Percentiles rank a stretch among this genome's conserved stretches.
Conservation (phyloP, 2,113 vertebrate genomes). For the Numenius arquata region DNA sequence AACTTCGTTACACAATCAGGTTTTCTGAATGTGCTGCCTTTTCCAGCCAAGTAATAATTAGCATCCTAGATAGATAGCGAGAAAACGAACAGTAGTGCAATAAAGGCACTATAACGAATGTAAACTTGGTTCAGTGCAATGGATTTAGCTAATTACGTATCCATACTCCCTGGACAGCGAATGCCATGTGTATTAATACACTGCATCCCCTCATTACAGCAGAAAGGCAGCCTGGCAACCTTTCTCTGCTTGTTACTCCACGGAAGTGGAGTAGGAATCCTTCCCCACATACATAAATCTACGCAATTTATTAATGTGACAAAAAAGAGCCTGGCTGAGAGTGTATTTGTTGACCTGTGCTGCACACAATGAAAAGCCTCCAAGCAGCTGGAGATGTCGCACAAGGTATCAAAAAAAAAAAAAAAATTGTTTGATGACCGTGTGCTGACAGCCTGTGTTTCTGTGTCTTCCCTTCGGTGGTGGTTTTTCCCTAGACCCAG, state of each 20-base stretch:
- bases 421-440: not conserved
- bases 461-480: accelerated
- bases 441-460: not conserved
- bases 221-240: not conserved
- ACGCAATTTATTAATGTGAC: not conserved
- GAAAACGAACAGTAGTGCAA: not conserved
- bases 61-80: not conserved
- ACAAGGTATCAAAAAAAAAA: not conserved
- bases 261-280: accelerated
- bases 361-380: not conserved
- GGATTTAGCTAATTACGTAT: not conserved
- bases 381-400: not conserved
- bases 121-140: not conserved
- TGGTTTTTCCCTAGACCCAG: accelerated
- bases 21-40: not conserved
- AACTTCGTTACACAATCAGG: not conserved
- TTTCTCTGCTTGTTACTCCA: not conserved
- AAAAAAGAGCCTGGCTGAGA: not conserved
- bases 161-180: not conserved
- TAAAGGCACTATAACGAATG: not conserved
- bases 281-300: not conserved
- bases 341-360: not conserved
- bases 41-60: not conserved
- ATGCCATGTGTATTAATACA: not conserved
- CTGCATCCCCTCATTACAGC: not conserved